A percentile compares a stretch with the other conserved stretches of the same genome.
Evolutionary conservation across 1,140 invertebrate genomes (phyloP).

Genomic region (Nasonia vitripennis): DNA sequence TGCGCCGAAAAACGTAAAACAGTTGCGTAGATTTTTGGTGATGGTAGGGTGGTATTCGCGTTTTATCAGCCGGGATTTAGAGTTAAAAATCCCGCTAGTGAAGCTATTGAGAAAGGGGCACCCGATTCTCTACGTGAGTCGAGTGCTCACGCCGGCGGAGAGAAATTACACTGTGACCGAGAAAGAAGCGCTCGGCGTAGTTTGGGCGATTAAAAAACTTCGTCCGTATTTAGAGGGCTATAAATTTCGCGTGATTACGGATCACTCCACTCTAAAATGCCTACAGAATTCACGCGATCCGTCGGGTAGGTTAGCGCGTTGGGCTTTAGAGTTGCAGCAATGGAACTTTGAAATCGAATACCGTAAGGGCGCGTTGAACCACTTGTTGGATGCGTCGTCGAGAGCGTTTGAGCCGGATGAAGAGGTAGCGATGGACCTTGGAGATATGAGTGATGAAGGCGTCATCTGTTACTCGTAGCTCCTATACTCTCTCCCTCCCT

Average conservation of each 20-base stretch:
- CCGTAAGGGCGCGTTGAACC: conserved; percentile 39
- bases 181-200: conserved; percentile 73
- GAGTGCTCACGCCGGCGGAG: background rate
- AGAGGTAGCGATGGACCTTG: no score
- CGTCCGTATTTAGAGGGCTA: conserved; percentile 65
- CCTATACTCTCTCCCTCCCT: no score
- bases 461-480: no score
- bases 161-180: conserved; percentile 63
- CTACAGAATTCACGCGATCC: conserved; percentile 71
- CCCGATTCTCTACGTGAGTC: no score
- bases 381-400: no score
- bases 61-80: background rate
- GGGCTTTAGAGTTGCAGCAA: conserved; percentile 67
- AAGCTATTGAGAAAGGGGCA: no score
- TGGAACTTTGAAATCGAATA: conserved; percentile 67
- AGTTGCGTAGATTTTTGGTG: conserved; percentile 43
- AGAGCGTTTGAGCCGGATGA: no score
- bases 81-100: conserved; percentile 46
- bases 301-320: conserved; percentile 68
- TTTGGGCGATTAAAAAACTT: conserved; percentile 35
- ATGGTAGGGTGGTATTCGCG: conserved; percentile 26
- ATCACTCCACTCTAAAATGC: conserved; percentile 75
- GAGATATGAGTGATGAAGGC: no score
- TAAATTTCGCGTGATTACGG: conserved; percentile 67
- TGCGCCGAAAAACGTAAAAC: conserved; percentile 15